Base-by-base conservation (phyloP, 2,888 invertebrate genomes). In the Myopa testacea region DNA sequence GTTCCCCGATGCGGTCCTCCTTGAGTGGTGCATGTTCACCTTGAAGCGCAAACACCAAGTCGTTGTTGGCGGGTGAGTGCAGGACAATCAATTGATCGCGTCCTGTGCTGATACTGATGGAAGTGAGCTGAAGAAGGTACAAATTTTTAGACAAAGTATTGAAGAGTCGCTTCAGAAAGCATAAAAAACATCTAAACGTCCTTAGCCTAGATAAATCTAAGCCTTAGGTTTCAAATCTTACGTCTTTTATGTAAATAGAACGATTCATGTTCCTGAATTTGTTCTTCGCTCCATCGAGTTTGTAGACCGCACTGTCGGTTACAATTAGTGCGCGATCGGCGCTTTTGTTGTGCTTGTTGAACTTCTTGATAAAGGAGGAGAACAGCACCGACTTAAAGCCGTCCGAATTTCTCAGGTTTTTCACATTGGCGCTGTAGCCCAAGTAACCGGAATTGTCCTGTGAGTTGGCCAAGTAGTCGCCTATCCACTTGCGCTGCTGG, bases 251-350 rank as follows among this genome's bases (percentile, higher is more conserved):
- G 6, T 93, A 92, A 83, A 95, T 94, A n/a, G 95, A 95, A 83
- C 95, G 94, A 88, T 94, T 95, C 92, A 98, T 93, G 68, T 94
- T 93, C 85, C 95, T 96, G 89, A 97, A 98, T 85, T 95, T 97
- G 83, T 93, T 90, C 90, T 89, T 90, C 34, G 87, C 86, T 3
- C 93, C 92, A 85, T 98, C 97, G 83, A 98, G 90, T 87, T 98
- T 98, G 90, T 94, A 97, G 82, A 98, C 92, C 52, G 92, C 93
- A 37, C 92, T 91, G 82, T 97, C 97, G 0, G 98, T 97, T 80
- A 98, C 90, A 50, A 97, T 91, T 81, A 98, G 90, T n/a, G 95
- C 96, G 77, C 98, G 92, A 87, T 97, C 96, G 0, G 97, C 95
- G 86, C 93, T 92, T 89, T 95, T 95, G 90, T 94, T 94, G 90